A percentile compares a stretch with the other conserved stretches of the same genome.
Conservation (phyloP, 2,797 vertebrate genomes). For the Tamandua tetradactyla region DNA sequence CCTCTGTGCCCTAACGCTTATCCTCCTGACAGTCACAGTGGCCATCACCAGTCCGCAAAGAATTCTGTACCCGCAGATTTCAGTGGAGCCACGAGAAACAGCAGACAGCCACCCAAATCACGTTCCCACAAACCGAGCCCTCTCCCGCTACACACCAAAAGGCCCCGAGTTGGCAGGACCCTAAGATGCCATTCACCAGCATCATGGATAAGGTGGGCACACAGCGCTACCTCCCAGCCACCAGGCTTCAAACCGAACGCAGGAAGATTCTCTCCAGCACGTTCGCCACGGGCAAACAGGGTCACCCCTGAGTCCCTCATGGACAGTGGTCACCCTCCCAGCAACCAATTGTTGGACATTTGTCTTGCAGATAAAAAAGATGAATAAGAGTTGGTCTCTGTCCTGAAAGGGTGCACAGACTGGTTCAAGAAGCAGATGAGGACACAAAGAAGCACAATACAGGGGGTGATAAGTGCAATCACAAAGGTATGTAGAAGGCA, state of each 20-base stretch:
- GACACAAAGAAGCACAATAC: slow-evolving; percentile 18
- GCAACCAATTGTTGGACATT: background rate
- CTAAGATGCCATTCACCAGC: background rate
- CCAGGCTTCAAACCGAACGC: background rate
- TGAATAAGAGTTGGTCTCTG: background rate
- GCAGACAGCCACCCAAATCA: background rate
- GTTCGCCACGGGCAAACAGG: background rate
- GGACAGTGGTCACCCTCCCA: background rate
- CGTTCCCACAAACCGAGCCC: background rate
- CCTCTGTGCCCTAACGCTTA: background rate
- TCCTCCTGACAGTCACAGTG: background rate
- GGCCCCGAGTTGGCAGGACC: background rate
- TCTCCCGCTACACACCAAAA: background rate
- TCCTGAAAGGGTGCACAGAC: slow-evolving; percentile 1
- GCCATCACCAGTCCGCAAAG: background rate
- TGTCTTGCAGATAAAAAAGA: background rate
- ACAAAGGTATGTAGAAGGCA: background rate
- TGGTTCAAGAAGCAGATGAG: slow-evolving; percentile 24
- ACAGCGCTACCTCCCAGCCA: too few species aligned
- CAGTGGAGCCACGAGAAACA: background rate
- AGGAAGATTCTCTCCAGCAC: background rate
- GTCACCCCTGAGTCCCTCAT: background rate
- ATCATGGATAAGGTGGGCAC: background rate
- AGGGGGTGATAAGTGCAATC: background rate
- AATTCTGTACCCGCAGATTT: accelerated